These are phyloP conservation scores for Erebia palarica DNA, from an alignment of 2,888 invertebrate species.

Conservation along the genomic window DNA sequence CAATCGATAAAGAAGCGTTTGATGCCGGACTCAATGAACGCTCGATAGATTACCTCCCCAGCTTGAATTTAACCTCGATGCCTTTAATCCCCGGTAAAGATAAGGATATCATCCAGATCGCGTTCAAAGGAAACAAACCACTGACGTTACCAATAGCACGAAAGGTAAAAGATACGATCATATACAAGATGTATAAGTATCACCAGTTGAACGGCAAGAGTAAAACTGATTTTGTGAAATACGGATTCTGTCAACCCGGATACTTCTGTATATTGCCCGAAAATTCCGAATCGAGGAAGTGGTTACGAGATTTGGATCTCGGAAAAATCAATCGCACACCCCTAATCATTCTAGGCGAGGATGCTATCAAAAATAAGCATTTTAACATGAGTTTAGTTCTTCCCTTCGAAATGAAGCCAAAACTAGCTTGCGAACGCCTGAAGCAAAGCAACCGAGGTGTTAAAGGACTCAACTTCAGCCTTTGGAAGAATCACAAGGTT, in stretches of 20 bases:
- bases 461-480: constrained; percentile 60
- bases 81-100: constrained; percentile 53
- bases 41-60: constrained; percentile 46
- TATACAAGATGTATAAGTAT: constrained; percentile 64
- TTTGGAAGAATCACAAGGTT: constrained; percentile 57
- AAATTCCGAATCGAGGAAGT: constrained; percentile 61
- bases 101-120: constrained; percentile 56
- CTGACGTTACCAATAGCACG: constrained; percentile 54
- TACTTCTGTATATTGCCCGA: constrained; percentile 65
- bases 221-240: constrained; percentile 64
- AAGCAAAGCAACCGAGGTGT: constrained; percentile 62
- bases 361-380: constrained; percentile 52
- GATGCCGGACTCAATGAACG: constrained; percentile 60
- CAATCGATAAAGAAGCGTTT: constrained; percentile 69
- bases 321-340: constrained; percentile 54
- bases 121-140: constrained; percentile 57
- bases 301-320: constrained; percentile 59
- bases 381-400: constrained; percentile 54
- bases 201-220: constrained; percentile 51
- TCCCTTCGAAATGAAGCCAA: constrained; percentile 42
- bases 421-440: constrained; percentile 51
- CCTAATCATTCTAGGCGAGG: constrained; percentile 56
- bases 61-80: constrained; percentile 55
- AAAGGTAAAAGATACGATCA: constrained; percentile 65
- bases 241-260: constrained; percentile 61